Evolutionary conservation across 2,797 vertebrate genomes (phyloP), one percentile per base, ranked within the genome.

Genomic region (Aphelocoma californica): DNA sequence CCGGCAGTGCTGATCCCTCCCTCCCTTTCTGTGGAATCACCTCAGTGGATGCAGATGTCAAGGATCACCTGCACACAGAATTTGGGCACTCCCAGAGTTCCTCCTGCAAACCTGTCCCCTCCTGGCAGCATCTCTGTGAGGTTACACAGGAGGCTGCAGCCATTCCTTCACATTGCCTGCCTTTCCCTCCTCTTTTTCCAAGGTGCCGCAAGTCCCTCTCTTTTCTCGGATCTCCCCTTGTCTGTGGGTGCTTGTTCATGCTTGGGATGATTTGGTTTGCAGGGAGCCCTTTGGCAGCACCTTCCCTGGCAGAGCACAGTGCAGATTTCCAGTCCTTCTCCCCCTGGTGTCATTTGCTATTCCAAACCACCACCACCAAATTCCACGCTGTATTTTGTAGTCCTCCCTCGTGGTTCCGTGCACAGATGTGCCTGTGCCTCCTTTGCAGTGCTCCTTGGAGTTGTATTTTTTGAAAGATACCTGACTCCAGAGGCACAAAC

Each of bases 351-450:
- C 9, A 14, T 48, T 51, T 62, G 32, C 58, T 53, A 0, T 36
- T 67, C 24, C 21, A 17, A 72, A 53, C 0, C 47, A 24, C 4
- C 29, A 7, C 2, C 50, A 24, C 7, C n/a, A 14, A 11, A 17
- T 16, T 6, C 42, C 20, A 1, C 3, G 0, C 28, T 56, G 40
- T 10, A 3, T 64, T 69, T 32, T 12, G 10, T 14, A 7, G 29
- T 14, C 28, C 24, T 50, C n/a, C 28, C 47, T 29, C 6, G 0
- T 5, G 40, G n/a, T 3, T 67, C 40, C 17, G 1, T 2, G 2
- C 5, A 4, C 10, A 0, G 12, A 4, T 2, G 15, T 36, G 3
- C 24, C 9, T 18, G 12, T 0, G 15, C 25, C 53, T 57, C 47
- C 44, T 66, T 4, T 1, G 5, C 40, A 4, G 8, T 1, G 26